Evolutionary conservation across 2,797 vertebrate genomes (phyloP).

Genomic region (Rhinophrynus dorsalis): DNA sequence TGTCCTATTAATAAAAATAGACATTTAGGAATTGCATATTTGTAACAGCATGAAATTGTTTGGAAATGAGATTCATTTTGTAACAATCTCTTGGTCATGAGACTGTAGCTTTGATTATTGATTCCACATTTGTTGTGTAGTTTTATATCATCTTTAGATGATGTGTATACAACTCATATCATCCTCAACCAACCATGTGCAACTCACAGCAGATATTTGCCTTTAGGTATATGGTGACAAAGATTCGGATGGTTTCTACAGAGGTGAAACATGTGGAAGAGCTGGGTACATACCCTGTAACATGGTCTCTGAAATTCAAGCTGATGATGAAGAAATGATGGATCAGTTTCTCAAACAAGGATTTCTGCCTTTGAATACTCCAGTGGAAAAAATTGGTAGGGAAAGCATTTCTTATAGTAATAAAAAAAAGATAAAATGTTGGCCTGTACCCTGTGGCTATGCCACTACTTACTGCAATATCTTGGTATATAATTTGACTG

Average conservation of each 20-base stretch:
- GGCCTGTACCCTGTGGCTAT: neutral
- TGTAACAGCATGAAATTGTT: no score
- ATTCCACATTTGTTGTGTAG: no score
- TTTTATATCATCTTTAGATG: no score
- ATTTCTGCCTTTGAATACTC: slow-evolving; percentile 93
- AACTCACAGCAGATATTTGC: neutral
- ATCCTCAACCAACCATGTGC: no score
- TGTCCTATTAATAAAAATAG: no score
- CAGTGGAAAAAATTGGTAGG: slow-evolving; percentile 90
- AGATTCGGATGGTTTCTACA: slow-evolving; percentile 94
- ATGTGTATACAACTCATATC: no score
- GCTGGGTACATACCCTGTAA: slow-evolving; percentile 94
- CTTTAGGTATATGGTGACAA: slow-evolving; percentile 91
- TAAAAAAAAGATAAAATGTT: rapidly evolving
- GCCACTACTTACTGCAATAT: neutral
- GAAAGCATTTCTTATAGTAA: no score
- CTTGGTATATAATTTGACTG: slow-evolving; percentile 16
- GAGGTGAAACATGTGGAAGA: slow-evolving; percentile 85
- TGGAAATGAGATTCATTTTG: no score
- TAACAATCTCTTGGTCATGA: no score
- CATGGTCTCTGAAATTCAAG: slow-evolving; percentile 97
- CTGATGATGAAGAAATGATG: slow-evolving; percentile 94
- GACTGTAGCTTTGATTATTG: no score
- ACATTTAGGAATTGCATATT: no score
- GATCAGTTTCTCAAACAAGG: slow-evolving; percentile 93